Base-by-base conservation (phyloP, 2,797 vertebrate species). In the Gorsachius magnificus region DNA sequence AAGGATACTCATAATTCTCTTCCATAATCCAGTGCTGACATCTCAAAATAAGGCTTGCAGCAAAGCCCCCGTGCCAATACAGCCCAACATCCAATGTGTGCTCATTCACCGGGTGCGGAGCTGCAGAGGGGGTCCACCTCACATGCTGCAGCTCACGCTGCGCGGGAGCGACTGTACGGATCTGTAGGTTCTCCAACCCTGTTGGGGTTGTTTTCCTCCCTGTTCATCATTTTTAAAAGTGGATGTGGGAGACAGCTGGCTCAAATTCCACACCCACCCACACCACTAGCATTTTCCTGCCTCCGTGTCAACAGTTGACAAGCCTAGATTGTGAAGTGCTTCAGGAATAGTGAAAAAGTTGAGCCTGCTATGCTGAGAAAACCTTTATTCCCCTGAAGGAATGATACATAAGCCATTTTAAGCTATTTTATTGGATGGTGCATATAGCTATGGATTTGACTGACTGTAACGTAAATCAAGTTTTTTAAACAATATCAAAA, bases 201-300 rank as follows among this genome's bases (percentile, higher is more conserved):
- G 3, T 18, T 2, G 1, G 74, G 12, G 33, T 14, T 83, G 50
- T 56, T 95, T 78, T 69, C 54, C 51, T 79, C 56, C 50, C 65
- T 57, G 43, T 35, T 71, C 56, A 45, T 93, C 50, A 48, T 45
- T 78, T 86, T 28, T 8, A 72, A 51, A 45, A 53, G 89, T 82
- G 80, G 91, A 81, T 87, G 85, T 91, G 74, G 94, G 91, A 76
- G 95, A 72, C 85, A 95, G 87, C 87, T 95, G 79, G 79, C 68
- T 93, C 38, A 43, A n/a, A 90, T 78, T 96, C 81, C 86, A 68
- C 81, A 90, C 66, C 70, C 93, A 74, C 95, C 89, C 95, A 89
- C 93, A 69, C 12, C 36, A 36, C 65, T 20, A 95, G 82, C 54
- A 43, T 94, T 92, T 95, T 95, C 65, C 89, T 91, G 91, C 93